A percentile compares a stretch with the other conserved stretches of the same genome.
These are phyloP conservation scores for Felis chaus DNA, from an alignment of 2,113 vertebrate genomes.

Conservation along the genomic window DNA sequence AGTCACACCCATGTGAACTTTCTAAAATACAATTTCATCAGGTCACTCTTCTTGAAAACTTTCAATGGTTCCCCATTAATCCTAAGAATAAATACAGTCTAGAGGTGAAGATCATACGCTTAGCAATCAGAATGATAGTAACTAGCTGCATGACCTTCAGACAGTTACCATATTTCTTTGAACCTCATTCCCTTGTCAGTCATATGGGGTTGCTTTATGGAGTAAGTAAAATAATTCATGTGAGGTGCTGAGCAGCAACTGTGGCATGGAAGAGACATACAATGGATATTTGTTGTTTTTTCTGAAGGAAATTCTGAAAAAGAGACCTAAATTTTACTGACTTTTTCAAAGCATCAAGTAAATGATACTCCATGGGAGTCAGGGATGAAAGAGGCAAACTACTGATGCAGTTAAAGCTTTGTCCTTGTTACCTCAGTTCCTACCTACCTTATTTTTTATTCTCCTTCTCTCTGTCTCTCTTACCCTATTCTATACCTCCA, in stretches of 20 bases:
- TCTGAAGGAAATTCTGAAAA: not conserved
- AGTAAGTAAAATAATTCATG: not conserved
- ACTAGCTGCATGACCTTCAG: not conserved
- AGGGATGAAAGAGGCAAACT: not conserved
- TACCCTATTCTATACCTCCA: not conserved
- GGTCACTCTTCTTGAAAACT: not conserved
- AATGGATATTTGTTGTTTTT: conserved; percentile 1
- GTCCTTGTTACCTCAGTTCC: not conserved
- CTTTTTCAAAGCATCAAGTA: not conserved
- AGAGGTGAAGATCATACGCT: not conserved
- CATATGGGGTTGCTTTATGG: not conserved
- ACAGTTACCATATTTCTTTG: not conserved
- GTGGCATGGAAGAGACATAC: not conserved
- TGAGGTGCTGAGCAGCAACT: not conserved
- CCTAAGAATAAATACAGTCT: not conserved
- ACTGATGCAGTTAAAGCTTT: not conserved
- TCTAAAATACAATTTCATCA: not conserved
- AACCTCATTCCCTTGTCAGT: not conserved
- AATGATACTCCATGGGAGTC: not conserved
- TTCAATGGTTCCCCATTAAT: not conserved
- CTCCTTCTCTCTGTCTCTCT: not conserved
- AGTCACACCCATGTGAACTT: not conserved
- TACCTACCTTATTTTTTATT: not conserved
- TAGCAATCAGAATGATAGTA: not conserved
- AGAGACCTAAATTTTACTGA: not conserved